A percentile compares a stretch with the other conserved stretches of the same genome.
Conservation (phyloP, 1,140 invertebrate species). For the Zeugodacus cucurbitae region DNA sequence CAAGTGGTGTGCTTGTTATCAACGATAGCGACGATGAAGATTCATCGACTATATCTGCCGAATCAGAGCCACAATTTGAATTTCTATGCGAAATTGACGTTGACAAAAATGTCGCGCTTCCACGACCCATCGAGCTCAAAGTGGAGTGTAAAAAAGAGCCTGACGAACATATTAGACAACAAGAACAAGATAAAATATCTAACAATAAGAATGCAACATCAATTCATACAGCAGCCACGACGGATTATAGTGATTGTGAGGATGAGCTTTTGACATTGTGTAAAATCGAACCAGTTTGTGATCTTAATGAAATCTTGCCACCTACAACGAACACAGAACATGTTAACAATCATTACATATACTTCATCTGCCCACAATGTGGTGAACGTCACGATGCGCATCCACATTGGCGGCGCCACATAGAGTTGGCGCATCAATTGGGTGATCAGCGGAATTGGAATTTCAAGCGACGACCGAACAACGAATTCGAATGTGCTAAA, state of each 20-base stretch:
- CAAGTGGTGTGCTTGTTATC: not conserved
- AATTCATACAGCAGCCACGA: not conserved
- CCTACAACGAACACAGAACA: not conserved
- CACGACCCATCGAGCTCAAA: constrained; percentile 4
- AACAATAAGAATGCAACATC: not conserved
- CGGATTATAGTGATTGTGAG: constrained; percentile 9
- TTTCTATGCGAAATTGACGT: constrained; percentile 35
- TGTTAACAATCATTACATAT: not conserved
- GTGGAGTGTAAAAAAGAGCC: constrained; percentile 7
- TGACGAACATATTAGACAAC: not conserved
- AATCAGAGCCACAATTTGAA: constrained; percentile 15
- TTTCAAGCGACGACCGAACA: not conserved
- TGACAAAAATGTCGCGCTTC: not conserved
- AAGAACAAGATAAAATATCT: not conserved
- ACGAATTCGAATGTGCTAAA: not conserved
- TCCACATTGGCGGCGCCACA: not conserved
- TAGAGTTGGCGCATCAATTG: not conserved
- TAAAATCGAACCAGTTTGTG: constrained; percentile 14
- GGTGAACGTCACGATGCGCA: not conserved
- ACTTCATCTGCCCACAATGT: constrained; percentile 27
- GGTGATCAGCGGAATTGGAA: constrained; percentile 9
- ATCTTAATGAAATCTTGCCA: not conserved
- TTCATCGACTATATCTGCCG: constrained; percentile 23
- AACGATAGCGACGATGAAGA: constrained; percentile 31
- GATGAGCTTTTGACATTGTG: constrained; percentile 23